Conservation (phyloP, 2,888 invertebrate species). For the Pandemis cinnamomeana region DNA sequence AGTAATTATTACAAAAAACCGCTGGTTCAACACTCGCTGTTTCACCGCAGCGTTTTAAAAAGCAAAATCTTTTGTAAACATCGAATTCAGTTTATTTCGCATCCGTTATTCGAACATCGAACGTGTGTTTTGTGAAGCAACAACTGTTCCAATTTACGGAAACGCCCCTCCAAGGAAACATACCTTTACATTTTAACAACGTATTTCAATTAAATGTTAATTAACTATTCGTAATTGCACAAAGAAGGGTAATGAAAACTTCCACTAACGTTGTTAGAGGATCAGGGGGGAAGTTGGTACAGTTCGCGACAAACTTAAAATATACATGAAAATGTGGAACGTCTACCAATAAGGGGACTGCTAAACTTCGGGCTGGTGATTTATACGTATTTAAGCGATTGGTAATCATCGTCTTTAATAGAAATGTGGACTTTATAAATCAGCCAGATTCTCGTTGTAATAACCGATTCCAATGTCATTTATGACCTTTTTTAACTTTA, state of each 20-base stretch:
- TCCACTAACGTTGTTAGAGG: conserved; percentile 69
- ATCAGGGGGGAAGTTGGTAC: conserved; percentile 63
- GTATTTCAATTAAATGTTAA: conserved; percentile 66
- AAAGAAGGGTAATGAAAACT: conserved; percentile 66
- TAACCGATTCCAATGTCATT: neutral
- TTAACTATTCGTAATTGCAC: conserved; percentile 68
- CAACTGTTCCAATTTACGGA: conserved; percentile 15
- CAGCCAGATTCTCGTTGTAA: neutral
- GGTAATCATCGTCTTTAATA: neutral
- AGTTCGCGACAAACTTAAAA: conserved; percentile 64
- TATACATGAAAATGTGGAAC: conserved; percentile 69
- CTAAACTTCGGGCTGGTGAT: conserved; percentile 47
- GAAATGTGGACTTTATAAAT: neutral
- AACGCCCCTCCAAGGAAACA: conserved; percentile 8
- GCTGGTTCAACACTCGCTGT: conserved; percentile 19
- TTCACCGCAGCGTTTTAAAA: neutral
- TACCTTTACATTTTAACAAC: conserved; percentile 42
- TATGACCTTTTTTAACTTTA: too few relatives aligned
- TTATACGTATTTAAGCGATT: neutral
- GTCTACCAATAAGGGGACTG: conserved; percentile 65
- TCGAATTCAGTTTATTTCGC: neutral
- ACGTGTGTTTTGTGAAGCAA: conserved; percentile 4
- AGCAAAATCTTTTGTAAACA: conserved; percentile 7
- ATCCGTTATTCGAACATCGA: neutral
- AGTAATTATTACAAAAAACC: conserved; percentile 39